Evolutionary conservation across 2,113 vertebrate genomes (phyloP).

Genomic region (Glareola pratincola): DNA sequence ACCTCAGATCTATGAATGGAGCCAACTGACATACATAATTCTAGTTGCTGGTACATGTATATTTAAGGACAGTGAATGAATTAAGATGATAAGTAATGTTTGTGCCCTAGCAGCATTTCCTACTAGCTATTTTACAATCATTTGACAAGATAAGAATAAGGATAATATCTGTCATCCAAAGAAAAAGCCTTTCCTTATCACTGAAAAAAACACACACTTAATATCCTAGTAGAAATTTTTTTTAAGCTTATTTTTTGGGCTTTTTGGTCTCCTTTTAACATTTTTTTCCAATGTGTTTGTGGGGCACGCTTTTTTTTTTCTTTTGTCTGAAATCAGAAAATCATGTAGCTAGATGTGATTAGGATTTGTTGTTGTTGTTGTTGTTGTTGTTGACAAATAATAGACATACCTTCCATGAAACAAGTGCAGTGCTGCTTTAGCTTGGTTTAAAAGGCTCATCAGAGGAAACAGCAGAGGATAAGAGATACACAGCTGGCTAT

Average conservation of each 20-base stretch:
- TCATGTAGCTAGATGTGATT: not conserved
- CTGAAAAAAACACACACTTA: not conserved
- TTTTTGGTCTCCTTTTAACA: not conserved
- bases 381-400: not conserved
- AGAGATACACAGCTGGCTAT: not conserved
- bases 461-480: not conserved
- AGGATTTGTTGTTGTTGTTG: not conserved
- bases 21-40: not conserved
- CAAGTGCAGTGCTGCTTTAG: not conserved
- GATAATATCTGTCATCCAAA: not conserved
- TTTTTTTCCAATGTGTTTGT: not conserved
- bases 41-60: not conserved
- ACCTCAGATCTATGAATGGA: not conserved
- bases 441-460: not conserved
- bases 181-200: not conserved
- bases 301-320: not conserved
- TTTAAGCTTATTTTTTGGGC: accelerated
- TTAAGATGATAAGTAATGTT: not conserved
- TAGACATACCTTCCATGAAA: not conserved
- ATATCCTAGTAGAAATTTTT: not conserved
- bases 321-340: not conserved
- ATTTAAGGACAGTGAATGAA: not conserved
- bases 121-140: not conserved
- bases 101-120: not conserved
- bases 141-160: not conserved